Evolutionary conservation across 2,797 vertebrate genomes (phyloP).

Genomic region (Leucoraja ocellata): DNA sequence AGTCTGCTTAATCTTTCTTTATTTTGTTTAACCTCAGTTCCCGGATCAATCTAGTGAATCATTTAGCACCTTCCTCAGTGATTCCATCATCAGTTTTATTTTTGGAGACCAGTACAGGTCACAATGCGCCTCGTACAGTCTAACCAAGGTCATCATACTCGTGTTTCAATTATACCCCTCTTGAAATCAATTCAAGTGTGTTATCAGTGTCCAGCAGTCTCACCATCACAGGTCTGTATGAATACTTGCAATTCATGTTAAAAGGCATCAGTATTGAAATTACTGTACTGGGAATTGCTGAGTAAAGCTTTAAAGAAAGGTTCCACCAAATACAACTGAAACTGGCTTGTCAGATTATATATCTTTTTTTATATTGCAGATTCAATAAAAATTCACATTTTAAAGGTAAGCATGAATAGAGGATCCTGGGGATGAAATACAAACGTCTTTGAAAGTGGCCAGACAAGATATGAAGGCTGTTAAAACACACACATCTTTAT

Average conservation of each 20-base stretch:
- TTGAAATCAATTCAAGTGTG: background rate
- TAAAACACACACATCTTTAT: background rate
- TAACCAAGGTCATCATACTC: background rate
- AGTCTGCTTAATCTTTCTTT: background rate
- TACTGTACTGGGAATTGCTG: background rate
- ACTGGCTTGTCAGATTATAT: background rate
- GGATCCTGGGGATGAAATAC: background rate
- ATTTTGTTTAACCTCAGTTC: background rate
- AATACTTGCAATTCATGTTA: background rate
- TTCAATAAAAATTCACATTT: background rate
- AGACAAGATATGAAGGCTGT: background rate
- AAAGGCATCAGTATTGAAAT: background rate
- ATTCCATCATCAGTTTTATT: background rate
- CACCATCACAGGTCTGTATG: background rate
- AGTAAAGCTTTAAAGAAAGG: background rate
- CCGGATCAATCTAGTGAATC: background rate
- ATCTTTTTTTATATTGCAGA: background rate
- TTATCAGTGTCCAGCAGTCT: background rate
- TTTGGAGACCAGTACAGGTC: background rate
- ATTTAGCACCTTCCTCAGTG: background rate
- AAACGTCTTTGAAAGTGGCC: background rate
- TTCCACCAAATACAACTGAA: background rate
- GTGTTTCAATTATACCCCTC: background rate
- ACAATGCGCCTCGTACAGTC: background rate
- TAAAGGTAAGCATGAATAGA: background rate